A percentile compares a stretch with the other conserved stretches of the same genome.
These are phyloP conservation scores for Eupeodes corollae DNA, from an alignment of 1,140 invertebrate species.

Conservation along the genomic window DNA sequence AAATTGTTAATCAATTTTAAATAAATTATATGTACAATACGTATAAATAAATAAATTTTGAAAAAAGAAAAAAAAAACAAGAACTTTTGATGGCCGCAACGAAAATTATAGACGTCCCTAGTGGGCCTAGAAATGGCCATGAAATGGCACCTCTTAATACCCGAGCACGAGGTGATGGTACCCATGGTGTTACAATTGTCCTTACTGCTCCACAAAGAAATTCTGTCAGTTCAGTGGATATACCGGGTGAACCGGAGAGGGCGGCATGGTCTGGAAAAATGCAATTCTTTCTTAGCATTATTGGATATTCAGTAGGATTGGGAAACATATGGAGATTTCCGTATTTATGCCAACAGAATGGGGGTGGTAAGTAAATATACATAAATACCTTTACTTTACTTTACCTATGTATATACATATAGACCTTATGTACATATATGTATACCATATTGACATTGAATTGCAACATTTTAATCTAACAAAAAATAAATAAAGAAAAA, in stretches of 20 bases:
- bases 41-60: conserved; percentile 25
- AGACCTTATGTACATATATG: no score
- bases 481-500: no score
- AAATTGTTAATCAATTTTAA: neutral
- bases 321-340: conserved; percentile 95
- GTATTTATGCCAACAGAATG: conserved; percentile 88
- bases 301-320: conserved; percentile 80
- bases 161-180: conserved; percentile 43
- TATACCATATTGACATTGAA: no score
- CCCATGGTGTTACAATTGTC: conserved; percentile 54
- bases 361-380: conserved; percentile 62
- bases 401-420: no score
- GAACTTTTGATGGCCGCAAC: conserved; percentile 32
- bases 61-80: neutral
- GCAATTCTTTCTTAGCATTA: conserved; percentile 84
- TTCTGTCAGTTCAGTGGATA: conserved; percentile 41
- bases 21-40: neutral
- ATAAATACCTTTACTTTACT: no score
- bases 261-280: conserved; percentile 73
- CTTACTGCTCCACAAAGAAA: conserved; percentile 40
- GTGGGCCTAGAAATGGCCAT: conserved; percentile 43
- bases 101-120: conserved; percentile 35
- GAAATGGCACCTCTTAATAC: conserved; percentile 66
- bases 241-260: conserved; percentile 44
- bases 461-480: no score